These are phyloP conservation scores for Psylliodes chrysocephalus DNA, from an alignment of 2,888 invertebrate species.

Conservation along the genomic window DNA sequence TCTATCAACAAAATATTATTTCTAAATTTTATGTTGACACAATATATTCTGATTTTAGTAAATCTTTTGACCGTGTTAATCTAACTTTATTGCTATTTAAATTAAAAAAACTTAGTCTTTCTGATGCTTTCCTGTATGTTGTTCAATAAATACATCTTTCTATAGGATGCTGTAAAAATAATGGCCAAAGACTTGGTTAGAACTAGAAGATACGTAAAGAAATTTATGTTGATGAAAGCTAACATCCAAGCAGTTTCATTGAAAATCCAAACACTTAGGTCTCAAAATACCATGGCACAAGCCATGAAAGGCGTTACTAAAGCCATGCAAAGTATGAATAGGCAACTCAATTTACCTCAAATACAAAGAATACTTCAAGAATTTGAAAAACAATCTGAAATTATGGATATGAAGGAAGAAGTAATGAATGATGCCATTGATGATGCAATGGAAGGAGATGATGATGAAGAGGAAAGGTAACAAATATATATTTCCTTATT, in stretches of 20 bases:
- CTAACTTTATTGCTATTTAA: too few relatives aligned
- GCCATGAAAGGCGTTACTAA: conserved; percentile 99
- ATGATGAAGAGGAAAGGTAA: conserved; percentile 96
- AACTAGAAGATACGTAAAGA: conserved; percentile 94
- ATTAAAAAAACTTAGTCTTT: too few relatives aligned
- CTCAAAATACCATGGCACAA: conserved; percentile 99
- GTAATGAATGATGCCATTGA: conserved; percentile 99
- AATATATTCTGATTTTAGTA: too few relatives aligned
- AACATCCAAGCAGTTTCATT: conserved; percentile 98
- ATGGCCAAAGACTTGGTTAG: conserved; percentile 99
- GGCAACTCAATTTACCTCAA: conserved; percentile 96
- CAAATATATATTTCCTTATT: too few relatives aligned
- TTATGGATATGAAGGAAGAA: conserved; percentile 99
- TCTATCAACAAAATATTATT: too few relatives aligned
- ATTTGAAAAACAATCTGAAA: conserved; percentile 99
- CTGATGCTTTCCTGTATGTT: too few relatives aligned
- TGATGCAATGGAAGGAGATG: conserved; percentile 99
- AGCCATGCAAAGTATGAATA: conserved; percentile 99
- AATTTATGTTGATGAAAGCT: conserved; percentile 99
- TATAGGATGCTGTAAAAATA: conserved; percentile 96
- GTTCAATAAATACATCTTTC: too few relatives aligned
- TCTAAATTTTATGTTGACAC: too few relatives aligned
- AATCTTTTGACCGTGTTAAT: too few relatives aligned
- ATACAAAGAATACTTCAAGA: conserved; percentile 97
- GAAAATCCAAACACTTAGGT: conserved; percentile 97